Percentiles rank a stretch among this genome's conserved stretches.
These are phyloP conservation scores for Hirudo medicinalis DNA, from an alignment of 1,140 invertebrate genomes.

Conservation along the genomic window DNA sequence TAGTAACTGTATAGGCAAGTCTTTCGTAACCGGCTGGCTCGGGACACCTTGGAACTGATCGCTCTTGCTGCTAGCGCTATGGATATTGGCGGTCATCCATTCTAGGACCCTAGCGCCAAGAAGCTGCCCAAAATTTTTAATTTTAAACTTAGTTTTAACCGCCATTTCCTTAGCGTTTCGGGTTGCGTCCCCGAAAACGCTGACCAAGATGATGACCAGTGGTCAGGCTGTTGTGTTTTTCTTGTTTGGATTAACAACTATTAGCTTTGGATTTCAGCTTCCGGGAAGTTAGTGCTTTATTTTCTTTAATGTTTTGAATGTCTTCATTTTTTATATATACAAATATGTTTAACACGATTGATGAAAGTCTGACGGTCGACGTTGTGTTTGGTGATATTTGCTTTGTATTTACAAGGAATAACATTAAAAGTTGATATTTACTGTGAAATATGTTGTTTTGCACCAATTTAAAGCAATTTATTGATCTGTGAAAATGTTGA, in stretches of 20 bases:
- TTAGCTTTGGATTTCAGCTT: not conserved
- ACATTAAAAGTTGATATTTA: no score
- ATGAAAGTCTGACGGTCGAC: no score
- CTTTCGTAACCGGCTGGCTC: no score
- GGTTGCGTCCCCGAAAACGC: conserved; percentile 9
- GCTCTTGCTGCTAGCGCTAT: conserved; percentile 5
- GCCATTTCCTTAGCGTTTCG: conserved; percentile 8
- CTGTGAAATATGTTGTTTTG: no score
- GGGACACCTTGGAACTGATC: no score
- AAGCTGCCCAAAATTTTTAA: not conserved
- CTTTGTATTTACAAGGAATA: no score
- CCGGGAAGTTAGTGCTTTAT: conserved; percentile 2
- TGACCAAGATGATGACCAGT: conserved; percentile 1
- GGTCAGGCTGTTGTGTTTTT: conserved; percentile 1
- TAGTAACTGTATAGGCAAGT: no score
- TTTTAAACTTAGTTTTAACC: not conserved
- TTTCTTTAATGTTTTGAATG: not conserved
- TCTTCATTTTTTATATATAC: not conserved
- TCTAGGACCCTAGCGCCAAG: conserved; percentile 7
- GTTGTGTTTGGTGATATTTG: not conserved
- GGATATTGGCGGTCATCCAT: conserved; percentile 8
- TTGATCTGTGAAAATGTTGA: no score
- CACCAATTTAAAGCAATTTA: no score
- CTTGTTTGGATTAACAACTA: not conserved
- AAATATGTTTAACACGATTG: not conserved